These are phyloP conservation scores for Aegotheles bennettii DNA, from an alignment of 2,113 vertebrate genomes.

Conservation along the genomic window DNA sequence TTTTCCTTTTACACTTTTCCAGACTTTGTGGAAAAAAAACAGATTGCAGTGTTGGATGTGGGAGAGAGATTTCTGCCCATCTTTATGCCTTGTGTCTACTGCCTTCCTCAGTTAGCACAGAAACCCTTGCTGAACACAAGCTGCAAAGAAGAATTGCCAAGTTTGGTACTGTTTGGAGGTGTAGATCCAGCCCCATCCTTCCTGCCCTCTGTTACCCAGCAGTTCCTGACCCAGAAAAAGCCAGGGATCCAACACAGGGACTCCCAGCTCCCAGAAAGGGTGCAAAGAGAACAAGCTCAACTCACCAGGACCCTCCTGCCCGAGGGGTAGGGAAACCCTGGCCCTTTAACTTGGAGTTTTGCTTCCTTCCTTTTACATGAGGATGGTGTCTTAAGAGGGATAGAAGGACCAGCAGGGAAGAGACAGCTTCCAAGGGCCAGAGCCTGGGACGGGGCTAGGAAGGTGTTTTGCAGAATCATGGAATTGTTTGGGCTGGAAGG, in stretches of 20 bases:
- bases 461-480: background rate
- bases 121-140: background rate
- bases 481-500: too few relatives aligned
- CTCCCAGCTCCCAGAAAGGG: accelerated
- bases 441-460: background rate
- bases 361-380: background rate
- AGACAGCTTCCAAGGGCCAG: background rate
- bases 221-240: background rate
- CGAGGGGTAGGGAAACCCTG: accelerated
- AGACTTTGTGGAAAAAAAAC: background rate
- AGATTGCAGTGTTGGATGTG: background rate
- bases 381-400: background rate
- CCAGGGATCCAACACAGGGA: background rate
- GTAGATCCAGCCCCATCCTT: background rate
- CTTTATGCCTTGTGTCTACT: background rate
- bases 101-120: background rate
- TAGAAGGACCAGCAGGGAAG: background rate
- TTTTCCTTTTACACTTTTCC: background rate
- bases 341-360: background rate
- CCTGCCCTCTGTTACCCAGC: background rate
- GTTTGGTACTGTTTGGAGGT: accelerated
- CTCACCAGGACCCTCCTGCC: background rate
- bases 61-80: background rate
- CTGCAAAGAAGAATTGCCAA: background rate
- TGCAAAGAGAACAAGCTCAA: background rate